Evolutionary conservation across 2,113 vertebrate genomes (phyloP).

Genomic region (Laticauda laticaudata): DNA sequence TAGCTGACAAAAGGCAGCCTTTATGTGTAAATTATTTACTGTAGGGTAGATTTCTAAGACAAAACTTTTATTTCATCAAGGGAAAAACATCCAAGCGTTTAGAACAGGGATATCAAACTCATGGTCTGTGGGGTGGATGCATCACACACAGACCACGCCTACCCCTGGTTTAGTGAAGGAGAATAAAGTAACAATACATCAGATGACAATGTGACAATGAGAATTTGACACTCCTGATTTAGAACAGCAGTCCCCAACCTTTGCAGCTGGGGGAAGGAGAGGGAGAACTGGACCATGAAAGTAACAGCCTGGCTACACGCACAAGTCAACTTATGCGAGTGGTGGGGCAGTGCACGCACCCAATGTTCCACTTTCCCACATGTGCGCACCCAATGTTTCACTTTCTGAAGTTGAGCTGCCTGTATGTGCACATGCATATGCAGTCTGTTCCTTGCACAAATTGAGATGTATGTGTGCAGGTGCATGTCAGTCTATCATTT

Average conservation of each 20-base stretch:
- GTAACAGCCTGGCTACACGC: not conserved
- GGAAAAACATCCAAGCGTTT: slow-evolving; percentile 21
- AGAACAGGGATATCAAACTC: not conserved
- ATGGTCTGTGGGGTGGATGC: no score
- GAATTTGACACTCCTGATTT: not conserved
- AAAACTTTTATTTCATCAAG: not conserved
- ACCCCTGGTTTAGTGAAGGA: no score
- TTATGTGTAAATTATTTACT: slow-evolving; percentile 31
- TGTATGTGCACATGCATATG: not conserved
- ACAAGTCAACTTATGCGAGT: not conserved
- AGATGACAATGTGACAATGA: no score
- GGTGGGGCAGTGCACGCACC: accelerated
- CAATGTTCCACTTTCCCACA: not conserved
- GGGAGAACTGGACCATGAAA: not conserved
- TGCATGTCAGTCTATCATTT: not conserved
- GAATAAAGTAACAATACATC: no score
- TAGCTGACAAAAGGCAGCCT: slow-evolving; percentile 18
- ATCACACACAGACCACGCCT: no score
- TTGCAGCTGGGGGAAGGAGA: not conserved
- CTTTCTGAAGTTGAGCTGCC: not conserved
- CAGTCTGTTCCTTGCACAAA: not conserved
- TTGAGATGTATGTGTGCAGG: not conserved
- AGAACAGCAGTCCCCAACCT: not conserved
- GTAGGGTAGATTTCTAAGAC: not conserved
- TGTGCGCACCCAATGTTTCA: not conserved